Conservation (phyloP, 2,797 vertebrate genomes). For the Eurystomus glaucurus region DNA sequence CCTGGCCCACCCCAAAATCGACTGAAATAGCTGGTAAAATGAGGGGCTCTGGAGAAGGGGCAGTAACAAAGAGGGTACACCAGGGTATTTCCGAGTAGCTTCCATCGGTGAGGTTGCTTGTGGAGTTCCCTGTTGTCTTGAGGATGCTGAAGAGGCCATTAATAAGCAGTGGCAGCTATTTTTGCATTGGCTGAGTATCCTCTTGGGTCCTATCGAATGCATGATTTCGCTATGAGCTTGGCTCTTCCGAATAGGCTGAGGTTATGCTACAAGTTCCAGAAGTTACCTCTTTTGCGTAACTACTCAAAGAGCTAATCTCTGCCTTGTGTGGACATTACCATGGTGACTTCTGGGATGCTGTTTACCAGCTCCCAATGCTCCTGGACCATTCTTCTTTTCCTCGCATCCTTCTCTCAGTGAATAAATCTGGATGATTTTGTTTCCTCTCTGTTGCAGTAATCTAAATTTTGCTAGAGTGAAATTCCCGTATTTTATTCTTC, state of each 20-base stretch:
- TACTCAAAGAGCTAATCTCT: background rate
- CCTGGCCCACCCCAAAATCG: background rate
- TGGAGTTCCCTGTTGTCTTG: background rate
- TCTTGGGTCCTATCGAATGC: background rate
- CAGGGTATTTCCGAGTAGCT: background rate
- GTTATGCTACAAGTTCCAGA: background rate
- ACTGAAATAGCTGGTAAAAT: background rate
- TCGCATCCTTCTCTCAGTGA: background rate
- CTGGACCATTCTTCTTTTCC: background rate
- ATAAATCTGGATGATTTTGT: background rate
- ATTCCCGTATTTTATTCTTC: background rate
- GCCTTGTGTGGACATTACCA: background rate
- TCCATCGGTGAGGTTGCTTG: background rate
- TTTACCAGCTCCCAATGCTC: background rate
- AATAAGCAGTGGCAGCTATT: slow-evolving; percentile 1
- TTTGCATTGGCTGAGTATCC: background rate
- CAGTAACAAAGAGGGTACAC: background rate
- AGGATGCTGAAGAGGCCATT: background rate
- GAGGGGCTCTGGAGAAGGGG: background rate
- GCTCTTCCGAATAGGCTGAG: slow-evolving; percentile 27
- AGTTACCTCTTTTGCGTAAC: background rate
- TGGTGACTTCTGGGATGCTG: background rate
- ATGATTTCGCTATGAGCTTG: background rate
- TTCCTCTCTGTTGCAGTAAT: background rate
- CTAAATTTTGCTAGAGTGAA: background rate